Base-by-base conservation (phyloP, 2,797 vertebrate genomes). In the Pseudochromis fuscus region DNA sequence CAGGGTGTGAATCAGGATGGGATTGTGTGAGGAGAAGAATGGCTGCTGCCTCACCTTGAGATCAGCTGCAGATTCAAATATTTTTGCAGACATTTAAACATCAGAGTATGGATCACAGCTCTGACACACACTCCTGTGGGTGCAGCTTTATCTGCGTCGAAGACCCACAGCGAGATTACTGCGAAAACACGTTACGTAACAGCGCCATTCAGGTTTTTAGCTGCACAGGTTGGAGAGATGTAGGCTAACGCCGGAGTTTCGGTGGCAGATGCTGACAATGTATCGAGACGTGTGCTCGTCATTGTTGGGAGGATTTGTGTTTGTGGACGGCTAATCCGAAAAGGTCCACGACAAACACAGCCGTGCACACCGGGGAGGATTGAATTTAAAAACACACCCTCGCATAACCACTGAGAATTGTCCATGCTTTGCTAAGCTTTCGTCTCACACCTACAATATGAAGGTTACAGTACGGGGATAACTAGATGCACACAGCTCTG, bases 381-480 rank as follows among this genome's bases (percentile, higher is more conserved):
- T 35, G 71, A 56, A 77, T 78, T 57, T 67, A 46, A 84, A 61
- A 56, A 52, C 65, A n/a, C 37, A 23, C 64, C 13, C 44, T 58
- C 52, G 13, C 31, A 51, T 64, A 60, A 59, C 59, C n/a, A 51
- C 52, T n/a, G 63, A 75, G 79, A 77, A 84, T 79, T 46, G 75
- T 67, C 75, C 77, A 74, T 69, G 86, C 75, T 83, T 82, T 75
- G 64, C 81, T 75, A 66, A 77, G 84, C 79, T 77, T 79, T 75
- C 40, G 69, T 74, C 82, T 87, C 76, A 76, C 78, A 75, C 80
- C 80, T 82, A 51, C 70, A 64, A 46, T 66, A 53, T 77, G 73
- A 80, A 82, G 72, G 81, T 79, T 88, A 68, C 50, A 75, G 70
- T 68, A 30, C 42, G 63, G 77, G 79, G 72, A 82, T 73, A 73